Conservation (phyloP, 2,797 vertebrate genomes). For the Columba guinea region DNA sequence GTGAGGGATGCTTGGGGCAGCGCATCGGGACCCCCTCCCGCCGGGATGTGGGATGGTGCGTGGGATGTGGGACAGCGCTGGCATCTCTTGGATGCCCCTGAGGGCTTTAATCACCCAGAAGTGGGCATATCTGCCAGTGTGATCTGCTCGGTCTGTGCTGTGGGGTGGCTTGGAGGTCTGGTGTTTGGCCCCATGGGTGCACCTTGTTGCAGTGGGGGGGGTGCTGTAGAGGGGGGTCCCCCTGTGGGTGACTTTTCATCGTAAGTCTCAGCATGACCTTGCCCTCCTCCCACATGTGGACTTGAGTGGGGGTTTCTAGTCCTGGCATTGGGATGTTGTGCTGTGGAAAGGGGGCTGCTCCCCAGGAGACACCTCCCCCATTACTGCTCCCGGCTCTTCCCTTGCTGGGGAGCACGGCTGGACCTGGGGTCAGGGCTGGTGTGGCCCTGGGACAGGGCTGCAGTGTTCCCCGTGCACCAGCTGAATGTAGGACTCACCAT, state of each 20-base stretch:
- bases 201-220: not conserved
- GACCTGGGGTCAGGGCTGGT: not conserved
- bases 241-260: not conserved
- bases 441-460: not conserved
- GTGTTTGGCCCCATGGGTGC: not conserved
- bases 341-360: not conserved
- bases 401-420: not conserved
- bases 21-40: not conserved
- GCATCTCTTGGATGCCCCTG: too few species aligned
- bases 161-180: fast-evolving
- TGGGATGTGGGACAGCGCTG: not conserved
- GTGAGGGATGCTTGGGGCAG: conserved; percentile 33
- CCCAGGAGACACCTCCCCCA: fast-evolving
- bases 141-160: fast-evolving
- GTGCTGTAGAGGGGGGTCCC: not conserved
- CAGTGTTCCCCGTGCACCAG: not conserved
- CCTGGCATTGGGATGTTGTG: not conserved
- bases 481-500: fast-evolving
- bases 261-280: not conserved
- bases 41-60: not conserved
- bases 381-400: not conserved
- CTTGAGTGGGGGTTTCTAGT: not conserved
- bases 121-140: fast-evolving
- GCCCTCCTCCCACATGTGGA: not conserved
- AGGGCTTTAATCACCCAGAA: not conserved